Conservation (phyloP, 2,888 invertebrate species). For the Pomacea canaliculata region DNA sequence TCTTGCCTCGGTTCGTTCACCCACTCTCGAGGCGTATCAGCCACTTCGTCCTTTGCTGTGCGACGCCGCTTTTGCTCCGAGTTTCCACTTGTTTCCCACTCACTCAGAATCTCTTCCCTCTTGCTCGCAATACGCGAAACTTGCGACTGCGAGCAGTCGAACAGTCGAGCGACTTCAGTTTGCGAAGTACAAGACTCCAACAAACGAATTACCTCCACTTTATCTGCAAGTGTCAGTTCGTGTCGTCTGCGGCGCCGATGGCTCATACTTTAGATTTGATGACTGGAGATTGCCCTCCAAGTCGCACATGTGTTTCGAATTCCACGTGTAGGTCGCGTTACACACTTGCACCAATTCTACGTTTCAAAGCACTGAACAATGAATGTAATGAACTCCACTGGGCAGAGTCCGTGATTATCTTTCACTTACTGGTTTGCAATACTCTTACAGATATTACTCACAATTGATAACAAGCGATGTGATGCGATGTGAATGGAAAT, state of each 20-base stretch:
- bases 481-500: no score
- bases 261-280: not conserved
- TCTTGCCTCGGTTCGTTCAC: not conserved
- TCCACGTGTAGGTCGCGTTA: no score
- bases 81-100: constrained; percentile 15
- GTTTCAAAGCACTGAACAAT: no score
- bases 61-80: constrained; percentile 11
- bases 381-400: no score
- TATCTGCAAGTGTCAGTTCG: constrained; percentile 19
- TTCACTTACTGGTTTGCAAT: no score
- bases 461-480: no score
- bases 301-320: no score
- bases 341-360: no score
- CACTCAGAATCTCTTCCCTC: constrained; percentile 14
- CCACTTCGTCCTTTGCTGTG: not conserved
- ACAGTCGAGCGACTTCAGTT: constrained; percentile 13
- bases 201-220: constrained; percentile 17
- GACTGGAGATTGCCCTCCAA: no score
- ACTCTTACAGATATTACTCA: no score
- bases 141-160: constrained; percentile 23
- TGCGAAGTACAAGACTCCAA: constrained; percentile 19
- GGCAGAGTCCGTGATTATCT: no score
- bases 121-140: constrained; percentile 16
- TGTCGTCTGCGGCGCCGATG: constrained; percentile 1
- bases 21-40: not conserved